These are phyloP conservation scores for Ophioninae sp. DNA, from an alignment of 2,888 invertebrate species.

Conservation along the genomic window DNA sequence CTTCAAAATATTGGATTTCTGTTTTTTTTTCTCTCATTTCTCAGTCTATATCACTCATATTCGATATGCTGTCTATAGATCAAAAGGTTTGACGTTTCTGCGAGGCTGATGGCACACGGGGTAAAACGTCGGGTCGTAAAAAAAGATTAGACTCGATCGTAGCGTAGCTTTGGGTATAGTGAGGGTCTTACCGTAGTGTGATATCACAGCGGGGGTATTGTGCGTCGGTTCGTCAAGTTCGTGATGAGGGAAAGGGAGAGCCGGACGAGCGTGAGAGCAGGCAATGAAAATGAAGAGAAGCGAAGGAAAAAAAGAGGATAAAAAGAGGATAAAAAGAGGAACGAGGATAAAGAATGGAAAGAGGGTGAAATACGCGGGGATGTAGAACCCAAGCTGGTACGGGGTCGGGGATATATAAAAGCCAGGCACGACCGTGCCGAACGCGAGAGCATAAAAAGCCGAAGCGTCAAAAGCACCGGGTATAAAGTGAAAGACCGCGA, in stretches of 20 bases:
- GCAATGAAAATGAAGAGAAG: slow-evolving; percentile 57
- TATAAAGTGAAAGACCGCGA: slow-evolving; percentile 66
- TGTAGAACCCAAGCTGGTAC: slow-evolving; percentile 47
- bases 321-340: slow-evolving; percentile 50
- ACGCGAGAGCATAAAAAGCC: slow-evolving; percentile 74
- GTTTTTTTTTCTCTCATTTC: slow-evolving; percentile 25
- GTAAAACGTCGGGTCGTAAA: slow-evolving; percentile 75
- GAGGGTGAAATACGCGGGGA: slow-evolving; percentile 46
- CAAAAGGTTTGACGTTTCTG: slow-evolving; percentile 46
- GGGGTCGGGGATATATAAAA: slow-evolving; percentile 74
- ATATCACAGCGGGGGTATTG: slow-evolving; percentile 42
- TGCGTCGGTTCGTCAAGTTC: slow-evolving; percentile 37
- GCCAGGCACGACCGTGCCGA: slow-evolving; percentile 68
- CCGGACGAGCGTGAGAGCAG: slow-evolving; percentile 51
- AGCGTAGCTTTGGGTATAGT: slow-evolving; percentile 13
- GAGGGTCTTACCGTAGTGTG: slow-evolving; percentile 34
- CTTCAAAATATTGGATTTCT: background rate
- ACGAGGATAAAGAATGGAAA: slow-evolving; percentile 13
- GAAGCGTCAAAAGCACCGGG: slow-evolving; percentile 74
- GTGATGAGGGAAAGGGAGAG: slow-evolving; percentile 22
- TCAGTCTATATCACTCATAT: slow-evolving; percentile 7
- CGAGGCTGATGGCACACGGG: slow-evolving; percentile 36
- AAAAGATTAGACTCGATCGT: slow-evolving; percentile 70
- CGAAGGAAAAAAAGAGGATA: slow-evolving; percentile 51
- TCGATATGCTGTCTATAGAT: slow-evolving; percentile 34